Percentiles rank a stretch among this genome's conserved stretches.
phyloP scores from a whole-genome alignment of 92 coral and sea anemone genomes.

The Palythoa grandiflora region DNA sequence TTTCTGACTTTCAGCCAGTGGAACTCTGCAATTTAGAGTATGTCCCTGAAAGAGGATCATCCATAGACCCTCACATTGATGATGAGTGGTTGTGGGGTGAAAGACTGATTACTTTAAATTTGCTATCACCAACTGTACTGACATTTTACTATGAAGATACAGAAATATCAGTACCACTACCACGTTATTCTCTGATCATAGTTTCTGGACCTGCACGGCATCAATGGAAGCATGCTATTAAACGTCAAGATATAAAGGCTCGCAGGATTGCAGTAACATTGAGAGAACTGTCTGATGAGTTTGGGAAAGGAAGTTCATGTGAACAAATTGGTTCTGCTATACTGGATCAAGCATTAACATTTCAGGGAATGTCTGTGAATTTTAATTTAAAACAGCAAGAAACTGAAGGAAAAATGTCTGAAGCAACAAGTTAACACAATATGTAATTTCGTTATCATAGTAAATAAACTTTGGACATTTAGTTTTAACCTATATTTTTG shows the following conservation, averaged over 20 bases:
- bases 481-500: no score
- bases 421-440: neutral
- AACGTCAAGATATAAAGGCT: constrained; percentile 76
- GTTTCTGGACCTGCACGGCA: constrained; percentile 86
- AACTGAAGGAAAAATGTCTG: neutral
- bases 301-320: constrained; percentile 69
- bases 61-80: constrained; percentile 95
- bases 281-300: constrained; percentile 87
- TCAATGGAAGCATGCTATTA: constrained; percentile 92
- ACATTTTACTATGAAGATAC: constrained; percentile 68
- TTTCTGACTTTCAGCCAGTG: constrained; percentile 81
- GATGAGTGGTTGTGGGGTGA: constrained; percentile 99
- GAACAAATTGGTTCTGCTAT: constrained; percentile 62
- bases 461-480: no score
- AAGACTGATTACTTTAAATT: constrained; percentile 86
- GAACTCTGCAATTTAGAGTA: constrained; percentile 96
- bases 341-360: constrained; percentile 74
- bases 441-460: neutral
- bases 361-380: constrained; percentile 81
- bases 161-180: constrained; percentile 84
- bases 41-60: constrained; percentile 84
- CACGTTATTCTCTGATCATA: constrained; percentile 78
- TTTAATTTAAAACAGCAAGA: constrained; percentile 45
- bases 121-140: constrained; percentile 75
- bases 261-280: constrained; percentile 91